phyloP scores from a whole-genome alignment of 2,797 vertebrate species.

The Heteromormyrus szaboi region DNA sequence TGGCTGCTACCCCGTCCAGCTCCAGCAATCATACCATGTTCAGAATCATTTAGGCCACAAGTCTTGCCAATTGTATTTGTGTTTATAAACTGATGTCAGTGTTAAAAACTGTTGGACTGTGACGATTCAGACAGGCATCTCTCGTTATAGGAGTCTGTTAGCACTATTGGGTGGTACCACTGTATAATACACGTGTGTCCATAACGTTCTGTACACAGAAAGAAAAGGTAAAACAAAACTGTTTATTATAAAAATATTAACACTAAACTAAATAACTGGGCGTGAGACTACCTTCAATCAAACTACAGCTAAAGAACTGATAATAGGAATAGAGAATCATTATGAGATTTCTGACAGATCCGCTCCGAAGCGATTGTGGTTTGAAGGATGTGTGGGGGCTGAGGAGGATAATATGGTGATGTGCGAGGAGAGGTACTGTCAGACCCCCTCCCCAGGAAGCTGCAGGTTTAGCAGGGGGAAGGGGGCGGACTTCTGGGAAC shows the following conservation, averaged over 20 bases:
- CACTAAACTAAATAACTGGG: neutral
- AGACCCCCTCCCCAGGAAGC: neutral
- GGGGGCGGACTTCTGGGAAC: neutral
- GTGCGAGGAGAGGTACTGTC: neutral
- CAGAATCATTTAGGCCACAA: neutral
- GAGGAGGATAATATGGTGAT: neutral
- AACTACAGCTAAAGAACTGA: neutral
- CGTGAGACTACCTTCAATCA: neutral
- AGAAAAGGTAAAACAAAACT: neutral
- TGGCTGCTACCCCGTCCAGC: neutral
- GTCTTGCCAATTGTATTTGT: neutral
- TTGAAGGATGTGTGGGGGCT: constrained; percentile 1
- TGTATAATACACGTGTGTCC: neutral
- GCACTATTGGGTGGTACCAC: neutral
- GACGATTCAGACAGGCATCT: neutral
- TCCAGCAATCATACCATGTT: neutral
- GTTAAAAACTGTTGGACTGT: neutral
- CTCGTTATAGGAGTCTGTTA: too few relatives aligned
- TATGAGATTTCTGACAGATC: neutral
- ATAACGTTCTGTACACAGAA: neutral
- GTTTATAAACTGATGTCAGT: neutral
- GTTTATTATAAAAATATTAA: neutral
- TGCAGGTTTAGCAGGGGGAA: neutral
- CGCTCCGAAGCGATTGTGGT: neutral
- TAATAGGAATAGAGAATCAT: neutral